Evolutionary conservation across 2,797 vertebrate genomes (phyloP), one percentile per base, ranked within the genome.

Genomic region (Eulemur albifrons): DNA sequence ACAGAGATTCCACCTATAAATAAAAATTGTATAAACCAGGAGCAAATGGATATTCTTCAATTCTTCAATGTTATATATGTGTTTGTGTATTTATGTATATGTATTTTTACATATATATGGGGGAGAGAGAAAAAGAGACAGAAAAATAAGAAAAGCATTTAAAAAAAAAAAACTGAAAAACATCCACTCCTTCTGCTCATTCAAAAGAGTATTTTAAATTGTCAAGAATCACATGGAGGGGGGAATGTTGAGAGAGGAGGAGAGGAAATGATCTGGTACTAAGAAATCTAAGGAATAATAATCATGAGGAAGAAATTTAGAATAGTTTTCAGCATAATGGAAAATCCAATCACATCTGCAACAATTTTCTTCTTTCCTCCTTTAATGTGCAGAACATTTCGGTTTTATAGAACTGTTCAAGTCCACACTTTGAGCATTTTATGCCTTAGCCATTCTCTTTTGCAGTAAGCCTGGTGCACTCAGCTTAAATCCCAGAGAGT

Each of bases 401-500:
- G 45, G 40, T 89, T 96, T 85, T 90, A 95, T 92, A 95, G 76
- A 79, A 95, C 45, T 87, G 54, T 61, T 89, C 80, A 80, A 67
- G 97, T 94, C 93, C 93, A 88, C 73, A 96, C 43, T 84, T 72
- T 1, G 79, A 93, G 69, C 73, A 63, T 96, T 94, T 95, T 96
- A 95, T 93, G 88, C 65, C 80, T 97, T 91, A 95, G 79, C 12
- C 88, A 88, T 95, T 97, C 50, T 94, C 18, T 97, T 90, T 40
- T 0, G 83, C 92, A 97, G 89, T 96, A 95, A 88, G 45, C 50
- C 63, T 88, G 18, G 69, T 95, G 73, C 50, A 92, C 83, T 97
- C 83, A 48, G 90, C 35, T 97, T 96, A 98, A 97, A 98, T 96
- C 90, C 95, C 93, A 97, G 95, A 98, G 95, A 91, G 89, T 95